These are phyloP conservation scores for Bombylius major DNA, from an alignment of 2,888 invertebrate species.

Conservation along the genomic window DNA sequence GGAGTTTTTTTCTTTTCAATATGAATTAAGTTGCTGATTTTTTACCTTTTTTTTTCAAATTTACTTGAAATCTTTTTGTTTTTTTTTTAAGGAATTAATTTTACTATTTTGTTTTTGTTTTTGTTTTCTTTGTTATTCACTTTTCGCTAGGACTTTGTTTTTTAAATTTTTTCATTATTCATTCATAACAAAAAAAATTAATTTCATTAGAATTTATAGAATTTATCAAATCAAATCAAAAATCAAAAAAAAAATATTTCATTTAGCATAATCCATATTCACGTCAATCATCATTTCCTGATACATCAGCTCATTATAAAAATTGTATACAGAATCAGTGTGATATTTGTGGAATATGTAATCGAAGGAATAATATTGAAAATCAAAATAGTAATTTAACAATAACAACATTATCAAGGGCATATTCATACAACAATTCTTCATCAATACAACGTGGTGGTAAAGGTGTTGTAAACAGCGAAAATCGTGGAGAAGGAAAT, in stretches of 20 bases:
- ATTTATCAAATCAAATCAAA: neutral
- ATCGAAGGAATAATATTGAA: slow-evolving; percentile 38
- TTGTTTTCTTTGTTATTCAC: neutral
- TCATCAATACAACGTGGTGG: too few relatives aligned
- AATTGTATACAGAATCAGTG: slow-evolving; percentile 15
- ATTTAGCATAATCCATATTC: slow-evolving; percentile 14
- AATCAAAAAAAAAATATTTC: neutral
- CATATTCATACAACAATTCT: slow-evolving; percentile 11
- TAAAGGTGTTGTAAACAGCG: too few relatives aligned
- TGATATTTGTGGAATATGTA: slow-evolving; percentile 32
- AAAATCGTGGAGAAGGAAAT: too few relatives aligned
- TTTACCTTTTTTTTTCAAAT: too few relatives aligned
- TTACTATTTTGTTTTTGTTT: too few relatives aligned
- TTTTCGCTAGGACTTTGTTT: neutral
- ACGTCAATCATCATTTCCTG: slow-evolving; percentile 19
- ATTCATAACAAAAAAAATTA: too few relatives aligned
- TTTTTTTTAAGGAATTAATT: too few relatives aligned
- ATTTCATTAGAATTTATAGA: too few relatives aligned
- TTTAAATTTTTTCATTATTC: neutral
- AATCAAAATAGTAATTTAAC: slow-evolving; percentile 38
- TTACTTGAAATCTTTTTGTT: too few relatives aligned
- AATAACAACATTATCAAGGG: slow-evolving; percentile 32
- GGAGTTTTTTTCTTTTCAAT: too few relatives aligned
- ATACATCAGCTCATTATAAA: slow-evolving; percentile 10
- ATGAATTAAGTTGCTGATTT: too few relatives aligned